Percentiles rank a stretch among this genome's conserved stretches.
phyloP scores from a whole-genome alignment of 2,797 vertebrate species.

The Danio jaintianensis region DNA sequence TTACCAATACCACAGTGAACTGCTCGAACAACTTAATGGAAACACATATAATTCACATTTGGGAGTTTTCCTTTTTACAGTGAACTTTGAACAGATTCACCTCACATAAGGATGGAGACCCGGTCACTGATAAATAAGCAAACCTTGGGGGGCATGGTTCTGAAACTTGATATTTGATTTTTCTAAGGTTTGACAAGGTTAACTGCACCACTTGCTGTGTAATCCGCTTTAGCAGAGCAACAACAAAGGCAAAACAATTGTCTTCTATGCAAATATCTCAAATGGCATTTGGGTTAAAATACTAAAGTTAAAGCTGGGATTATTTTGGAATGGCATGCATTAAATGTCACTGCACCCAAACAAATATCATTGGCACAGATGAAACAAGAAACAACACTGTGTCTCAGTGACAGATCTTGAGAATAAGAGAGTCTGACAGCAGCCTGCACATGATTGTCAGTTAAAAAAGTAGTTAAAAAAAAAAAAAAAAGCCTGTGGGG shows the following conservation, averaged over 20 bases:
- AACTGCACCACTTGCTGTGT: conserved; percentile 16
- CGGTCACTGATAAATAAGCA: neutral
- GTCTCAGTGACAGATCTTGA: neutral
- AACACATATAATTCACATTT: too few relatives aligned
- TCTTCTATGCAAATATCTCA: neutral
- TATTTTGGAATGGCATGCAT: neutral
- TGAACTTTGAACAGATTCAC: too few relatives aligned
- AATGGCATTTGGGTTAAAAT: conserved; percentile 3
- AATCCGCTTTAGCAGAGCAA: neutral
- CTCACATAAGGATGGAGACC: too few relatives aligned
- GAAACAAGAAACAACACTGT: neutral
- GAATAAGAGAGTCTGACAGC: conserved; percentile 8
- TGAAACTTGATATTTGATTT: neutral
- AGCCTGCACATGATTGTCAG: neutral
- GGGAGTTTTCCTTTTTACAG: too few relatives aligned
- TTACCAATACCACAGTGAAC: too few relatives aligned
- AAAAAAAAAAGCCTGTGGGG: neutral
- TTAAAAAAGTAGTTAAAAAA: too few relatives aligned
- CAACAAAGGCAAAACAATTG: neutral
- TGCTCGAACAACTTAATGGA: too few relatives aligned
- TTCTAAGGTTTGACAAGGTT: conserved; percentile 4
- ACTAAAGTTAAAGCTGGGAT: neutral
- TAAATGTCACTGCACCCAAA: neutral
- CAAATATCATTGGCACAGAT: neutral
- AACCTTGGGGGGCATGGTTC: neutral